A percentile compares a stretch with the other conserved stretches of the same genome.
Conservation (phyloP, 2,797 vertebrate genomes). For the Cynodonichthys magdalenae region DNA sequence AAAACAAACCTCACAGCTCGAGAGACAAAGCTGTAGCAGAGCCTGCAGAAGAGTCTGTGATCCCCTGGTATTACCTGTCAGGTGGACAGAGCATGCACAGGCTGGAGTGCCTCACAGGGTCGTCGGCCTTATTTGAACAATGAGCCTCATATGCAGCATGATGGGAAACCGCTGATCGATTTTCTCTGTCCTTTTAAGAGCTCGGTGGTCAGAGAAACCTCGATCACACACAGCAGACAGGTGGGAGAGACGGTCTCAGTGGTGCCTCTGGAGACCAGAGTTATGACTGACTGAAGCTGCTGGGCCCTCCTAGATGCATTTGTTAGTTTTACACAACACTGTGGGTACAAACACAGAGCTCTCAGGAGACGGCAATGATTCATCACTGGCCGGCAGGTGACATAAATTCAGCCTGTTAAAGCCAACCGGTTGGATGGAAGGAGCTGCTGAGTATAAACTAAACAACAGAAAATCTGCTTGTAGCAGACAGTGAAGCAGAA, state of each 20-base stretch:
- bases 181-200: neutral
- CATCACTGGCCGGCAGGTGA: neutral
- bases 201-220: neutral
- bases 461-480: no score
- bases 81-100: neutral
- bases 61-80: neutral
- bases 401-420: neutral
- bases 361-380: slow-evolving; percentile 1
- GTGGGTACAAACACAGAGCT: slow-evolving; percentile 1
- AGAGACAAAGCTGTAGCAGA: neutral
- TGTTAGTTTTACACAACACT: neutral
- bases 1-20: neutral
- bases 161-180: no score
- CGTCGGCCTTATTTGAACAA: neutral
- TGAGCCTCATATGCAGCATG: no score
- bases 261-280: neutral
- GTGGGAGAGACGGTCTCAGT: neutral
- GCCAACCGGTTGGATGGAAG: neutral
- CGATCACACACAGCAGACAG: neutral
- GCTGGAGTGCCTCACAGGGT: neutral
- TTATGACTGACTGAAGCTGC: neutral
- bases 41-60: neutral
- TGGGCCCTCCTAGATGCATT: neutral
- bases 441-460: neutral
- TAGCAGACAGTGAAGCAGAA: no score